Evolutionary conservation across 2,113 vertebrate genomes (phyloP), one percentile per base, ranked within the genome.

Genomic region (Grantiella picta): DNA sequence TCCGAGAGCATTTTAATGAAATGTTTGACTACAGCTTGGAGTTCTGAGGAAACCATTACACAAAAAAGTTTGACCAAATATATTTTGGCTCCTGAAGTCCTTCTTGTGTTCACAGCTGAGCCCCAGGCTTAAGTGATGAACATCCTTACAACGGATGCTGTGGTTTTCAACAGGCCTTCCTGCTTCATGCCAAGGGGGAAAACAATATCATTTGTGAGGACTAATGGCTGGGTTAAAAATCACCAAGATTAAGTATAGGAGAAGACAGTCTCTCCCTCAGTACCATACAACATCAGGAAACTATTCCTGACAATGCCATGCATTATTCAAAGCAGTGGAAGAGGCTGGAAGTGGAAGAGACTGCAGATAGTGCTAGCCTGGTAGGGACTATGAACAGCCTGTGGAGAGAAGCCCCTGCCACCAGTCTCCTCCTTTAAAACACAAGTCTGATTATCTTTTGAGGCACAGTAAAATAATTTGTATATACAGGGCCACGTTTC

Each of bases 1-100:
- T 93, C 71, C 35, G 60, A 49, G 60, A 60, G 69, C 72, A 70
- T 56, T 90, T 93, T 92, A 93, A 86, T 81, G 68, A 95, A 90
- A 86, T 6, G 2, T 63, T 60, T 94, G 60, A 93, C 60, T 94
- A 86, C 38, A 86, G 56, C 52, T 83, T 65, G 44, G 54, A 86
- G 76, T 89, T 90, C 92, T 71, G 72, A 96, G 65, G 77, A 94
- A 94, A 70, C 22, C 35, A 66, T 94, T 89, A 78, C 22, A 75
- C 31, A 86, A 60, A 87, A 82, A 81, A 35, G 29, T 88, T 81
- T 90, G 52, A 87, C 76, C 86, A 93, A 92, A 95, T 83, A 36
- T 33, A 66, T 81, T 95, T 86, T 92, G 89, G 82, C 79, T 89
- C 83, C 72, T 63, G 15, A 94, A 90, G 63, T 57, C 47, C 44